phyloP scores from a whole-genome alignment of 92 coral and sea anemone genomes.

The Siderastrea radians region DNA sequence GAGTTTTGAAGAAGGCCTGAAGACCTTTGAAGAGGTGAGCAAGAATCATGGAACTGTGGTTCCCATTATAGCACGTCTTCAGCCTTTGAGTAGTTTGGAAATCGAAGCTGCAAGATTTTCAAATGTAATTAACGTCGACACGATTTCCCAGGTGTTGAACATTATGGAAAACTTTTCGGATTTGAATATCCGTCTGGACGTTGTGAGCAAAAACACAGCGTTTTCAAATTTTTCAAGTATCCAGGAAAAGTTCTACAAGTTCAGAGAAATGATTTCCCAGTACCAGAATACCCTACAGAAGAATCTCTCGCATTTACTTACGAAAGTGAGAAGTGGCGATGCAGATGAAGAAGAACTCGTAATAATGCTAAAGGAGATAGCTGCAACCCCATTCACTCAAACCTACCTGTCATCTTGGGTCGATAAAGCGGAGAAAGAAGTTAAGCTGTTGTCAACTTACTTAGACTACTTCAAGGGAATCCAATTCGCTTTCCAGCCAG shows the following conservation, averaged over 20 bases:
- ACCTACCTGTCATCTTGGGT: conserved; percentile 22
- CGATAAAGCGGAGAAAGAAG: not conserved
- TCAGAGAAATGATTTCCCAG: not conserved
- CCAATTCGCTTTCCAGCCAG: conserved; percentile 4
- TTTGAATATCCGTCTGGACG: not conserved
- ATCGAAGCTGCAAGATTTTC: not conserved
- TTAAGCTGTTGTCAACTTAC: conserved; percentile 8
- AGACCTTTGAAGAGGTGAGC: not conserved
- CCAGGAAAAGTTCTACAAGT: not conserved
- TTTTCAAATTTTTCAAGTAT: conserved; percentile 7
- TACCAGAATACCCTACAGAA: not conserved
- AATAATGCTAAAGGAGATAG: not conserved
- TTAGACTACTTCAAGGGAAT: not conserved
- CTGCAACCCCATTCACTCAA: not conserved
- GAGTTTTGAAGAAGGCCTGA: conserved; percentile 3
- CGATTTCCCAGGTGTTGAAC: not conserved
- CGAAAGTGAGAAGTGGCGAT: conserved; percentile 8
- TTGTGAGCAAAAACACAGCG: not conserved
- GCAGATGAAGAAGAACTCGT: not conserved
- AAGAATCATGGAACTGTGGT: not conserved
- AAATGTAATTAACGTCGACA: not conserved
- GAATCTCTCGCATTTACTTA: not conserved
- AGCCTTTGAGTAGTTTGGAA: not conserved
- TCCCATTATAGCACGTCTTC: not conserved
- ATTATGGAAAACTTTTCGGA: not conserved